Evolutionary conservation across 2,888 invertebrate species (phyloP).

Genomic region (Elysia crispata): DNA sequence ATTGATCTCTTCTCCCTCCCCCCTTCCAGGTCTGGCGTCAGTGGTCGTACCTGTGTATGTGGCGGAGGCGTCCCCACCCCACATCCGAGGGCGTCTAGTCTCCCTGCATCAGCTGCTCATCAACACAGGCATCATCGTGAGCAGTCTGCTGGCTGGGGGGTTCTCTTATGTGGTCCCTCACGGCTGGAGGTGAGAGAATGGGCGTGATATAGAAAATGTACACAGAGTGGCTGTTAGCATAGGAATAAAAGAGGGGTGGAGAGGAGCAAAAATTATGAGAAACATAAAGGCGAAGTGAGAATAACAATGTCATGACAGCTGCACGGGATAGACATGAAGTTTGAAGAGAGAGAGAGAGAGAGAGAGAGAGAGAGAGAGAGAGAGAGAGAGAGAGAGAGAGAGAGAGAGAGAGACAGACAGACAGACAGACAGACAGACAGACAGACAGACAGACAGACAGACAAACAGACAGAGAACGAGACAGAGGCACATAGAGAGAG

Average conservation of each 20-base stretch:
- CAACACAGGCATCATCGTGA: slow-evolving; percentile 79
- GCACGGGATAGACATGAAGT: too few relatives aligned
- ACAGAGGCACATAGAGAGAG: not conserved
- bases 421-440: not conserved
- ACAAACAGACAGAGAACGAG: not conserved
- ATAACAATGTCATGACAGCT: too few relatives aligned
- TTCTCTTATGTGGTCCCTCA: slow-evolving; percentile 77
- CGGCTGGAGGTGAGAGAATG: slow-evolving; percentile 79
- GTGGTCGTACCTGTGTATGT: slow-evolving; percentile 81
- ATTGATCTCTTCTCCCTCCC: too few relatives aligned
- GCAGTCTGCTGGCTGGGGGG: slow-evolving; percentile 78
- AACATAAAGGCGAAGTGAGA: too few relatives aligned
- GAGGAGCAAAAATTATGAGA: too few relatives aligned
- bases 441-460: not conserved
- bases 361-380: too few relatives aligned
- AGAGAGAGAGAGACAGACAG: not conserved
- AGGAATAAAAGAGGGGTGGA: too few relatives aligned
- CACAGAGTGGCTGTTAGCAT: too few relatives aligned
- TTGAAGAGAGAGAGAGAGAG: too few relatives aligned
- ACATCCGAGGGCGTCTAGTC: slow-evolving; percentile 79
- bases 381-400: too few relatives aligned
- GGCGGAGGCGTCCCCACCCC: slow-evolving; percentile 79
- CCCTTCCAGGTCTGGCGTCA: slow-evolving; percentile 78
- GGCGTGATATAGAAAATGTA: too few relatives aligned
- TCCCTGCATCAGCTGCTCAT: slow-evolving; percentile 79